These are phyloP conservation scores for Nymphicus hollandicus DNA, from an alignment of 2,113 vertebrate species.

Conservation along the genomic window DNA sequence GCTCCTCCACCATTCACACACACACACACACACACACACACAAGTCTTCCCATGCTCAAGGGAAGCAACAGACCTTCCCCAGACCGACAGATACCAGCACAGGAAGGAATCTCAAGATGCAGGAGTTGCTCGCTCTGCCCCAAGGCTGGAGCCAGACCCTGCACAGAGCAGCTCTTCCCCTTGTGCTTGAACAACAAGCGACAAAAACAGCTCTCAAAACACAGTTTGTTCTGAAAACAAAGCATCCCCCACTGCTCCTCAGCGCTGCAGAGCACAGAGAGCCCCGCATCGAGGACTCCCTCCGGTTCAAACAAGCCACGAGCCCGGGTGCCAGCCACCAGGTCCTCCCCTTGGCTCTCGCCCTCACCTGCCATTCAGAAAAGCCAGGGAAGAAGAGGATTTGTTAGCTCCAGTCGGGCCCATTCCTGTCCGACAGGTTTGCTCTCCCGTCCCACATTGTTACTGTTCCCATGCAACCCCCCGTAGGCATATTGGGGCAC, in stretches of 20 bases:
- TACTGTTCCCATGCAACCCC: conserved; percentile 39
- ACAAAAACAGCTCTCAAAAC: rapidly evolving
- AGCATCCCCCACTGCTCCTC: background rate
- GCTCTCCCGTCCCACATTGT: background rate
- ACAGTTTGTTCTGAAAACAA: background rate
- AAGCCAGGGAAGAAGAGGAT: background rate
- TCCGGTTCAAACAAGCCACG: background rate
- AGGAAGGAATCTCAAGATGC: too few species aligned
- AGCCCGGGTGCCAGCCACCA: background rate
- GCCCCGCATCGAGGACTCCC: background rate
- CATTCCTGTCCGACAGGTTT: conserved; percentile 12
- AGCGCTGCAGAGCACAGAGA: rapidly evolving
- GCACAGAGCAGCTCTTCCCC: background rate
- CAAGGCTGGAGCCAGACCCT: background rate
- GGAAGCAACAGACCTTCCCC: background rate
- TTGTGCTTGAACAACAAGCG: background rate
- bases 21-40: background rate
- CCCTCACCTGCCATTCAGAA: background rate
- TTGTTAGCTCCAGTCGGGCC: background rate
- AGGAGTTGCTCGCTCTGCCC: background rate
- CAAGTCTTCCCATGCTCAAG: background rate
- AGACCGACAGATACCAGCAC: rapidly evolving
- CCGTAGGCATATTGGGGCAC: conserved; percentile 52
- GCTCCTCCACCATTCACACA: background rate
- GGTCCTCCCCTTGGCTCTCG: conserved; percentile 1